These are phyloP conservation scores for Spilogale gracilis DNA, from an alignment of 2,113 vertebrate species.

Conservation along the genomic window DNA sequence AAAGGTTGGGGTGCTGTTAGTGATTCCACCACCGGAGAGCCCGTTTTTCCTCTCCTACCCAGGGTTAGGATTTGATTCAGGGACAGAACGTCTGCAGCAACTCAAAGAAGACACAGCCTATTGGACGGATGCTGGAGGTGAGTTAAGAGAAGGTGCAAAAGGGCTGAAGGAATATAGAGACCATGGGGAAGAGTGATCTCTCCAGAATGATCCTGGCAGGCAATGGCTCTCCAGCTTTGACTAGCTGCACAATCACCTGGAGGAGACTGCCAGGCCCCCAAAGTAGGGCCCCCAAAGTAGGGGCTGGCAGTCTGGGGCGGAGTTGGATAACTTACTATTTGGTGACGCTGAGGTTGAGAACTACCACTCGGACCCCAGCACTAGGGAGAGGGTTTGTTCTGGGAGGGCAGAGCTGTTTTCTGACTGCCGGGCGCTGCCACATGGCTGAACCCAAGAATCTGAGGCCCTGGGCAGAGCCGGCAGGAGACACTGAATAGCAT, in stretches of 20 bases:
- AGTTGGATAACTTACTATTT: background rate
- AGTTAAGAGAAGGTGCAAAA: background rate
- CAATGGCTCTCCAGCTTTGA: background rate
- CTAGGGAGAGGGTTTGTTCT: background rate
- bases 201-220: background rate
- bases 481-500: background rate
- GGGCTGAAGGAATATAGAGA: background rate
- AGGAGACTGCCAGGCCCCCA: background rate
- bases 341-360: too few relatives aligned
- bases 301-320: too few relatives aligned
- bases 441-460: background rate
- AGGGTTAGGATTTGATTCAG: background rate
- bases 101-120: background rate
- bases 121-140: background rate
- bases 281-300: too few relatives aligned
- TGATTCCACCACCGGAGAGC: background rate
- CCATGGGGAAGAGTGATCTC: rapidly evolving
- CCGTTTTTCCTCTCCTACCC: background rate
- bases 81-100: background rate
- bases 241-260: too few relatives aligned
- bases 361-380: rapidly evolving
- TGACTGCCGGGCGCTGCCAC: background rate
- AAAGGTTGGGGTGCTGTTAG: background rate
- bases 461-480: too few relatives aligned
- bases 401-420: background rate